Percentiles rank a stretch among this genome's conserved stretches.
Conservation (phyloP, 2,113 vertebrate genomes). For the Gopherus evgoodei region DNA sequence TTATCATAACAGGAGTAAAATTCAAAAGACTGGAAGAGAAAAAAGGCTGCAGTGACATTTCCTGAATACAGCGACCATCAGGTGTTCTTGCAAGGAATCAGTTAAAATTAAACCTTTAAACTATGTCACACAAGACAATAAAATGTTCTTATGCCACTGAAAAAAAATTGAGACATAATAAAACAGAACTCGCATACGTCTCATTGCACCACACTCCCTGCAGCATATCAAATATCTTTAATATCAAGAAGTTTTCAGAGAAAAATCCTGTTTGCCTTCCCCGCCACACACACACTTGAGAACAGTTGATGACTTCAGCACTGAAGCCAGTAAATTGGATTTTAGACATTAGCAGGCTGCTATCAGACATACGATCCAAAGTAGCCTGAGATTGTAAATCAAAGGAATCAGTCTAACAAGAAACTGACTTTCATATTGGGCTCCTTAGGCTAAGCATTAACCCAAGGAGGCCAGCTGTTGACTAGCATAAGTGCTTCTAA, state of each 20-base stretch:
- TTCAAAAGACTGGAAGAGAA: neutral
- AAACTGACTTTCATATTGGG: neutral
- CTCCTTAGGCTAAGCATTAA: neutral
- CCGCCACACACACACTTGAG: neutral
- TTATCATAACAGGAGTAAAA: constrained; percentile 29
- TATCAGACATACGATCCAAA: neutral
- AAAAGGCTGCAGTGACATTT: neutral
- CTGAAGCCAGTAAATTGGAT: constrained; percentile 18
- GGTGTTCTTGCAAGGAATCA: neutral
- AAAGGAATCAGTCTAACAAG: neutral
- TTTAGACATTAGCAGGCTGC: neutral
- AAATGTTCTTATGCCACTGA: neutral
- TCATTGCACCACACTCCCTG: neutral
- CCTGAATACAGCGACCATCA: neutral
- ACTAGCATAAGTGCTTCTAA: neutral
- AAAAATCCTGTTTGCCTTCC: neutral
- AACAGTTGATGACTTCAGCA: neutral
- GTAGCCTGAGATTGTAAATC: neutral
- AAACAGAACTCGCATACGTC: neutral
- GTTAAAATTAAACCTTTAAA: neutral
- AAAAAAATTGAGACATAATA: neutral
- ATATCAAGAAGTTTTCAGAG: neutral
- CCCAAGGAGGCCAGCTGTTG: neutral
- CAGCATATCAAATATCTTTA: constrained; percentile 20
- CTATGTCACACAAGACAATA: neutral